These are phyloP conservation scores for Theristicus caerulescens DNA, from an alignment of 2,113 vertebrate species.

Conservation along the genomic window DNA sequence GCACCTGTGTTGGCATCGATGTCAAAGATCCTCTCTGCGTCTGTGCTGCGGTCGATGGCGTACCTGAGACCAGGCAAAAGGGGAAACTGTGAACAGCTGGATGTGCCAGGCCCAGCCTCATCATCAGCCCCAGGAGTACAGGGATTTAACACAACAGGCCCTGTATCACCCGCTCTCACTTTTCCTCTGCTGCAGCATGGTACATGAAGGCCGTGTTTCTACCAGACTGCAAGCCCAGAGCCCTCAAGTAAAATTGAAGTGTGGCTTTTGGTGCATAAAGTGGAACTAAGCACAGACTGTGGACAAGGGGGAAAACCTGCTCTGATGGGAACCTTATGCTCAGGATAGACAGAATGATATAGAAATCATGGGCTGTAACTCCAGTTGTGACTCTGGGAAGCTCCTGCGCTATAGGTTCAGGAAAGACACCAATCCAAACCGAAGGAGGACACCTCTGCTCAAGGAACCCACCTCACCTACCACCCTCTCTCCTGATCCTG, in stretches of 20 bases:
- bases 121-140: background rate
- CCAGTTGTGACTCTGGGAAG: background rate
- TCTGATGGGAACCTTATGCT: background rate
- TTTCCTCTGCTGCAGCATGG: background rate
- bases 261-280: background rate
- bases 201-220: background rate
- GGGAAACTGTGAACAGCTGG: background rate
- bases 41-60: conserved; percentile 87
- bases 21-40: conserved; percentile 90
- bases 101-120: background rate
- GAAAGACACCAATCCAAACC: background rate
- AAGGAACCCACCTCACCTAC: background rate
- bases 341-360: background rate
- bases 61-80: conserved; percentile 77
- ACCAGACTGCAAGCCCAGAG: background rate
- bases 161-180: background rate
- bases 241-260: background rate
- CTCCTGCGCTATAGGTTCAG: background rate
- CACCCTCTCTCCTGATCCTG: background rate
- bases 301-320: background rate
- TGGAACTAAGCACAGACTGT: background rate
- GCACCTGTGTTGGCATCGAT: conserved; percentile 90
- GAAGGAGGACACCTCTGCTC: background rate
- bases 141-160: background rate
- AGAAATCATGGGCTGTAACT: background rate